Conservation (phyloP, 2,888 invertebrate species). For the Polyommatus icarus region DNA sequence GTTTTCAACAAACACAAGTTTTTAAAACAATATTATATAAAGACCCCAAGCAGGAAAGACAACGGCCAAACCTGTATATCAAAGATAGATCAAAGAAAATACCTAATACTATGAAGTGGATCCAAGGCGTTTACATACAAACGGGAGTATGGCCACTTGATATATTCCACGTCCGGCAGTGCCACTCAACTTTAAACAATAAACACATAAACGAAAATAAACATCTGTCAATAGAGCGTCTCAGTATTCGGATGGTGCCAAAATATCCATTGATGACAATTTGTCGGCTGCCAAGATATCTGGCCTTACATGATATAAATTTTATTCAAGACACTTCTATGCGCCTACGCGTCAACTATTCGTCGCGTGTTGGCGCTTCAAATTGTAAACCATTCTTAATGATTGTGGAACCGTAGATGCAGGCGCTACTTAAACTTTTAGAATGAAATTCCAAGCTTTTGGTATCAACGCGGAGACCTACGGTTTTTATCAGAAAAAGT, state of each 20-base stretch:
- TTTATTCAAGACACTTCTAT: conserved; percentile 16
- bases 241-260: conserved; percentile 1
- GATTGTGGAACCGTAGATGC: no score
- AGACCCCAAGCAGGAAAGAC: no score
- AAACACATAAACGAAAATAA: background rate
- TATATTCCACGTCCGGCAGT: conserved; percentile 12
- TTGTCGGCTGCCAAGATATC: conserved; percentile 20
- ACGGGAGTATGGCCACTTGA: background rate
- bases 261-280: conserved; percentile 27
- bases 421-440: no score
- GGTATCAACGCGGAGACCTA: no score
- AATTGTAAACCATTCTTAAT: no score
- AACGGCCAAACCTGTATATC: no score
- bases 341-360: background rate
- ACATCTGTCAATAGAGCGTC: conserved; percentile 23
- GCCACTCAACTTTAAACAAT: conserved; percentile 2
- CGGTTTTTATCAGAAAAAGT: no score
- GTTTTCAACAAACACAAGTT: no score
- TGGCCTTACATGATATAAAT: conserved; percentile 9
- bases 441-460: no score
- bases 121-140: background rate
- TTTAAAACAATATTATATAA: no score
- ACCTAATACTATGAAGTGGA: background rate
- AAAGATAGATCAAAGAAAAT: background rate
- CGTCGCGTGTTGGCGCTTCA: background rate